These are phyloP conservation scores for Axinella damicornis DNA, from an alignment of 37 sponge, comb jelly and placozoan species.

Conservation along the genomic window DNA sequence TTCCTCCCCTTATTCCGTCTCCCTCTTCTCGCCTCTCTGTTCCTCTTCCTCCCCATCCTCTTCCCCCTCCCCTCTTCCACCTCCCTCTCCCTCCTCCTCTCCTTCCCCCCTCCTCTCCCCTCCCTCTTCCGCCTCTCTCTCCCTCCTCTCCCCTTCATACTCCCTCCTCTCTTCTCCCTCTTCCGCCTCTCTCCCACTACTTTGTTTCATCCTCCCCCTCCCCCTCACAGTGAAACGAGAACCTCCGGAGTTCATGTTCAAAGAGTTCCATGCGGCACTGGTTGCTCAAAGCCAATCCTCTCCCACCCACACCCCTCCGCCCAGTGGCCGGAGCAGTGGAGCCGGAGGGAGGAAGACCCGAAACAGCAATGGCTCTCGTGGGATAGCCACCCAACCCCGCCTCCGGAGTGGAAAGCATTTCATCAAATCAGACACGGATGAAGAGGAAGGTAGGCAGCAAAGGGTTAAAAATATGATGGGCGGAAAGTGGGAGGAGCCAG, in stretches of 20 bases:
- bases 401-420: slow-evolving; percentile 64
- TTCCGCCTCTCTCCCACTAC: not conserved
- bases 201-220: not conserved
- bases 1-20: no score
- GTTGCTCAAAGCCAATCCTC: not conserved
- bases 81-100: no score
- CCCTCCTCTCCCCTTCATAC: no score
- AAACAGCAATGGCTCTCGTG: slow-evolving; percentile 63
- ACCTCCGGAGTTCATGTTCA: slow-evolving; percentile 73
- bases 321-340: no score
- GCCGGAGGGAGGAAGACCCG: slow-evolving; percentile 55
- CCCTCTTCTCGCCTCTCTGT: no score
- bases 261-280: slow-evolving; percentile 59
- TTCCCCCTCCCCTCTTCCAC: no score
- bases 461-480: no score
- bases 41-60: no score
- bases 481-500: no score
- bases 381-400: slow-evolving; percentile 24
- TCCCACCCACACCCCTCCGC: no score
- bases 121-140: no score
- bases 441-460: slow-evolving; percentile 53
- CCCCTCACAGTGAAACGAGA: slow-evolving; percentile 28
- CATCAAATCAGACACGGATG: slow-evolving; percentile 51
- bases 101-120: no score
- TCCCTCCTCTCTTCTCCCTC: slow-evolving; percentile 2